phyloP scores from a whole-genome alignment of 2,888 invertebrate genomes.

The Notodonta ziczac region DNA sequence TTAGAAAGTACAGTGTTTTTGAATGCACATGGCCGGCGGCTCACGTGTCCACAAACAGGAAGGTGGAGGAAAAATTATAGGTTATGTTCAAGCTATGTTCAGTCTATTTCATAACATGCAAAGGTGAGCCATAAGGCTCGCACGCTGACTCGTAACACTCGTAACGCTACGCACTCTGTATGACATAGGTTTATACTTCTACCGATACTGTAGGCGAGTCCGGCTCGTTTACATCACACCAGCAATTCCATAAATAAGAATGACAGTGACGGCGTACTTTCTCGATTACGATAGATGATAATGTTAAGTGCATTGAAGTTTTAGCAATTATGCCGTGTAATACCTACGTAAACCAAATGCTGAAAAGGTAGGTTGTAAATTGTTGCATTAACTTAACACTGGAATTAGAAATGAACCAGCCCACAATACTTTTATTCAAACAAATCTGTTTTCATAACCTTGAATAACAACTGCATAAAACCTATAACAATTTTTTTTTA shows the following conservation, averaged over 20 bases:
- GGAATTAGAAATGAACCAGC: neutral
- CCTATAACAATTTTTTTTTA: slow-evolving; percentile 3
- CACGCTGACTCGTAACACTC: too few species aligned
- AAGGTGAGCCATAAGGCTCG: too few species aligned
- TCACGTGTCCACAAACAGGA: slow-evolving; percentile 41
- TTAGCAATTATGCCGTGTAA: too few species aligned
- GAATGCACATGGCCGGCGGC: slow-evolving; percentile 25
- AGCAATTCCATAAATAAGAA: too few species aligned
- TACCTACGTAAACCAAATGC: too few species aligned
- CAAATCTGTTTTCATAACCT: slow-evolving; percentile 2
- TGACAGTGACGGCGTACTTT: neutral
- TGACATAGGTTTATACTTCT: too few species aligned
- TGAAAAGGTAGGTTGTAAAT: too few species aligned
- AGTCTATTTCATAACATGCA: slow-evolving; percentile 26
- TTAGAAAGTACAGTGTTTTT: slow-evolving; percentile 36
- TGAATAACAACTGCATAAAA: slow-evolving; percentile 10
- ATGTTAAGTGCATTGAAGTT: too few species aligned
- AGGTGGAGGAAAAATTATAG: slow-evolving; percentile 39
- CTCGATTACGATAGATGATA: too few species aligned
- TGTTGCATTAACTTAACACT: neutral
- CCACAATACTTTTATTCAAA: neutral
- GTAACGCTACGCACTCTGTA: too few species aligned
- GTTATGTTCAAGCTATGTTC: slow-evolving; percentile 3
- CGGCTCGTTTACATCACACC: too few species aligned
- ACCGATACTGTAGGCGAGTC: too few species aligned